These are phyloP conservation scores for Drosophila incognita DNA, from an alignment of 2,888 invertebrate genomes.

Conservation along the genomic window DNA sequence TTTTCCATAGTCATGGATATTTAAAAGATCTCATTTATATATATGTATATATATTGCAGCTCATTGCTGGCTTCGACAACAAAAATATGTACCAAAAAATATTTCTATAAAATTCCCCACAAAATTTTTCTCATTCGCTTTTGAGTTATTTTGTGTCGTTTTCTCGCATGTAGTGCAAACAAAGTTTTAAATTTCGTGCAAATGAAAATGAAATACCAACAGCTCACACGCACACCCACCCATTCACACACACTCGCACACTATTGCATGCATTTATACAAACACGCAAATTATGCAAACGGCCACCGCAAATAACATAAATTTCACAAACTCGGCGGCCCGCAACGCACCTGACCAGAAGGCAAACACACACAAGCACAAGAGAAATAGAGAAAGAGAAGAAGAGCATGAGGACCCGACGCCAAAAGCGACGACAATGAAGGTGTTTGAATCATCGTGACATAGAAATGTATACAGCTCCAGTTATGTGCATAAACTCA, in stretches of 20 bases:
- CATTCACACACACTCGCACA: slow-evolving; percentile 9
- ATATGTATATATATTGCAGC: slow-evolving; percentile 7
- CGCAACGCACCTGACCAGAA: slow-evolving; percentile 70
- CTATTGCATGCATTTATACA: slow-evolving; percentile 60
- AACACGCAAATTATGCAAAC: slow-evolving; percentile 80
- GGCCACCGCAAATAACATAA: slow-evolving; percentile 78
- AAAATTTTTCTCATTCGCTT: slow-evolving; percentile 4
- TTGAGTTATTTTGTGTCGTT: slow-evolving; percentile 56
- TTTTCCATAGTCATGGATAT: neutral
- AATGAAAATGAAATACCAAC: slow-evolving; percentile 72
- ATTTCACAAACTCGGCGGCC: slow-evolving; percentile 76
- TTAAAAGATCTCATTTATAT: neutral
- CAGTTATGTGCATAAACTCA: slow-evolving; percentile 40
- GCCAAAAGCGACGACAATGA: slow-evolving; percentile 49
- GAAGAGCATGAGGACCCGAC: slow-evolving; percentile 18
- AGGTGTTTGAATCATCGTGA: slow-evolving; percentile 67
- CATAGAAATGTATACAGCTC: slow-evolving; percentile 72
- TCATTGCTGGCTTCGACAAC: slow-evolving; percentile 8
- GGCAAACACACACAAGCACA: slow-evolving; percentile 7
- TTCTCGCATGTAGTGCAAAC: slow-evolving; percentile 53
- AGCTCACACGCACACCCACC: slow-evolving; percentile 34
- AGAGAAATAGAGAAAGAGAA: neutral
- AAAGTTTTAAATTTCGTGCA: slow-evolving; percentile 69
- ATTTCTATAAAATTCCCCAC: neutral
- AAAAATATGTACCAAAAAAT: slow-evolving; percentile 18